phyloP scores from a whole-genome alignment of 2,888 invertebrate species.

The Tortrix viridana region DNA sequence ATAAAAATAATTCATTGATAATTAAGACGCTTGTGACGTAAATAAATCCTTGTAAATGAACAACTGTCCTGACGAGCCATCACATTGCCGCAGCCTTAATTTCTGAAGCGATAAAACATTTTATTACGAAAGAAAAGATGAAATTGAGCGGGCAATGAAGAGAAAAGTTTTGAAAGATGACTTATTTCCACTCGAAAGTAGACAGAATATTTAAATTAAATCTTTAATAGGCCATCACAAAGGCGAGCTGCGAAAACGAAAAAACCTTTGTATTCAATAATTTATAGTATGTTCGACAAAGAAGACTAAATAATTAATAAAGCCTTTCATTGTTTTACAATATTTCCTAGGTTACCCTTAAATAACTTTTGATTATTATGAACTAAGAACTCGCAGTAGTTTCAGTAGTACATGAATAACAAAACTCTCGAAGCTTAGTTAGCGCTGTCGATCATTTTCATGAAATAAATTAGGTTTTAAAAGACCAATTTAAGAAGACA shows the following conservation, averaged over 20 bases:
- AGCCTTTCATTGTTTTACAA: too few relatives aligned
- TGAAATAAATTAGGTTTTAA: constrained; percentile 9
- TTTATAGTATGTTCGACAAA: background rate
- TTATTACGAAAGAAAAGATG: constrained; percentile 30
- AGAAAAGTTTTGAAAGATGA: constrained; percentile 37
- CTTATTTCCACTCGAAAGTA: constrained; percentile 31
- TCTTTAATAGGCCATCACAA: constrained; percentile 28
- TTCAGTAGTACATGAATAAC: constrained; percentile 2
- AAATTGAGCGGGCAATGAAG: constrained; percentile 33
- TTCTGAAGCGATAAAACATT: constrained; percentile 16
- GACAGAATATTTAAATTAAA: constrained; percentile 36
- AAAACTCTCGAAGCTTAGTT: constrained; percentile 11
- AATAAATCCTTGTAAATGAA: background rate
- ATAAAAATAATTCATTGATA: too few relatives aligned
- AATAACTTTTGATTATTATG: too few relatives aligned
- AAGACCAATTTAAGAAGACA: constrained; percentile 7
- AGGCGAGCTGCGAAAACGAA: constrained; percentile 21
- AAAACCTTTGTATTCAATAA: constrained; percentile 9
- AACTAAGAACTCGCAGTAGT: too few relatives aligned
- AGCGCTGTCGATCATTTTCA: constrained; percentile 14
- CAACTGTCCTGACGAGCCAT: background rate
- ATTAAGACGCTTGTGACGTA: background rate
- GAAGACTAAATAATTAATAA: too few relatives aligned
- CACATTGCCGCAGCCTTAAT: constrained; percentile 3
- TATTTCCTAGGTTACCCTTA: too few relatives aligned